phyloP scores from a whole-genome alignment of 64 coral and sea anemone species.

The Pocillopora damicornis region DNA sequence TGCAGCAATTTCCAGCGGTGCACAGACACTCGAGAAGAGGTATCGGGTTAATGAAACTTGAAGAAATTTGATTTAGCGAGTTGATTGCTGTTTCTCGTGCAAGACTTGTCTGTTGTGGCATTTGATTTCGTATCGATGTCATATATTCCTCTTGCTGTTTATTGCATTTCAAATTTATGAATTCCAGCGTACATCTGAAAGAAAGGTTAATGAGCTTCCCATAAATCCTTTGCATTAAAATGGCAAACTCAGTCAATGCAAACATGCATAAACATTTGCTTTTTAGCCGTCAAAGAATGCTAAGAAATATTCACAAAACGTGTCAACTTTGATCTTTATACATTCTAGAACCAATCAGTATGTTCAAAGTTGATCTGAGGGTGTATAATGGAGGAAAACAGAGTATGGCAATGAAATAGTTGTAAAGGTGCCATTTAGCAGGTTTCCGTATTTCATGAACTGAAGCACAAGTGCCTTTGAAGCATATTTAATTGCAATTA shows the following conservation, averaged over 20 bases:
- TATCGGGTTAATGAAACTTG: conserved; percentile 55
- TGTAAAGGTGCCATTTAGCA: not conserved
- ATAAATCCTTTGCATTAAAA: conserved; percentile 4
- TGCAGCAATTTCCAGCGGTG: conserved; percentile 14
- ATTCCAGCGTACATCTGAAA: conserved; percentile 39
- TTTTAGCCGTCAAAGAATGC: not conserved
- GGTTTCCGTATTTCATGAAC: not conserved
- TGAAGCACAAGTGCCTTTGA: not conserved
- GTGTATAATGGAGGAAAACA: not conserved
- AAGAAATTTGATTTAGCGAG: not conserved
- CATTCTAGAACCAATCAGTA: not conserved
- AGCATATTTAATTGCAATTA: not conserved
- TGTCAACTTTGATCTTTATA: not conserved
- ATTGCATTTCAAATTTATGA: conserved; percentile 25
- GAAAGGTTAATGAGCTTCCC: too few species aligned
- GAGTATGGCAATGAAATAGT: not conserved
- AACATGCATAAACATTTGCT: conserved; percentile 19
- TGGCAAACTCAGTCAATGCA: not conserved
- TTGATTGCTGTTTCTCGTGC: conserved; percentile 38
- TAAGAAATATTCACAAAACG: conserved; percentile 4
- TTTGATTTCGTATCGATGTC: not conserved
- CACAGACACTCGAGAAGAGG: conserved; percentile 50
- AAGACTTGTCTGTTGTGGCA: not conserved
- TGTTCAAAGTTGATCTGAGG: not conserved
- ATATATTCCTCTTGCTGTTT: not conserved